Evolutionary conservation across 2,797 vertebrate species (phyloP), one percentile per base, ranked within the genome.

Genomic region (Helicolenus hilgendorfi): DNA sequence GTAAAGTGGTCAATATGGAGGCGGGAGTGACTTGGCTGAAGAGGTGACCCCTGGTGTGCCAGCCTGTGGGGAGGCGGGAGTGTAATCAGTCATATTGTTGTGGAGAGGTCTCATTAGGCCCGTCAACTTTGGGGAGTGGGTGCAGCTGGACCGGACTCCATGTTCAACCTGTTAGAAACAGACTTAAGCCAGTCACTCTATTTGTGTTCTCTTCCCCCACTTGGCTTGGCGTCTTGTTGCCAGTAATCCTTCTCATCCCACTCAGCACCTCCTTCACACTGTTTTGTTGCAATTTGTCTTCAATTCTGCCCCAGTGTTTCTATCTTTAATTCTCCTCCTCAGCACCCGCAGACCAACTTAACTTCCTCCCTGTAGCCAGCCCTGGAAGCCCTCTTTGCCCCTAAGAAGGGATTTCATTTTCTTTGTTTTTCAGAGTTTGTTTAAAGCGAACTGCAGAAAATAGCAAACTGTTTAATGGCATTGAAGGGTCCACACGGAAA

Each of bases 241-340:
- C 74, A 68, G 38, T 95, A 94, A 96, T 94, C 95, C 88, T 74
- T 79, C 81, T 89, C 81, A 88, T 92, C 92, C 92, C 72, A 89
- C 89, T 94, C 86, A 83, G 79, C 87, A 76, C 87, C 84, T 93
- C 91, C 90, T 92, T 94, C 90, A 87, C 45, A 85, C 71, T 82
- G 84, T 89, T 94, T 92, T 92, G 84, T 85, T 92, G 82, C 87
- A 90, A 78, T 93, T 90, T 93, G 80, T 88, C 83, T 88, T 79
- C 80, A 80, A 8, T 90, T 73, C 77, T 75, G 71, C 88, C 36
- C 76, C 1, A 83, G 72, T 89, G 68, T 90, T 86, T 91, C 79
- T 80, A 31, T 91, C 80, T 86, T 78, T 87, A 89, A 91, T 90
- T 92, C 78, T 90, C 63, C 41, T 83, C 75, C 78, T 63, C 77